A percentile compares a stretch with the other conserved stretches of the same genome.
phyloP scores from a whole-genome alignment of 1,140 invertebrate species.

The Drosophila ironensis region DNA sequence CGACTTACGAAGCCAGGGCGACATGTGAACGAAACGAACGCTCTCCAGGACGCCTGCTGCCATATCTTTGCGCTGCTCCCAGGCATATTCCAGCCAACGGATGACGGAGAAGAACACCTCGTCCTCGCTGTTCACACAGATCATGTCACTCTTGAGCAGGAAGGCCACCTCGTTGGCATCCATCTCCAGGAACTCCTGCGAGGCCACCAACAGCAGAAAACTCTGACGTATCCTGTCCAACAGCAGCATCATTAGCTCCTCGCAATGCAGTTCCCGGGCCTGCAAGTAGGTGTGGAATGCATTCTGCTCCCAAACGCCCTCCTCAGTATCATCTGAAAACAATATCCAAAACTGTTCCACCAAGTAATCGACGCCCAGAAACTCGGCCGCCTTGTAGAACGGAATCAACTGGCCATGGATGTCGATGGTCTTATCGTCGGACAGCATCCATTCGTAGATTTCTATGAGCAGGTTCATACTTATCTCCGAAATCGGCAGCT shows the following conservation, averaged over 20 bases:
- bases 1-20: constrained; percentile 24
- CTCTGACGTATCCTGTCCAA: constrained; percentile 1
- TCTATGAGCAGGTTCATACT: background rate
- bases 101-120: constrained; percentile 40
- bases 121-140: constrained; percentile 47
- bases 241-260: constrained; percentile 23
- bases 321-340: background rate
- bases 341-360: constrained; percentile 18
- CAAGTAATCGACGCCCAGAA: constrained; percentile 2
- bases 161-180: constrained; percentile 4
- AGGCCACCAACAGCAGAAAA: constrained; percentile 30
- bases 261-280: background rate
- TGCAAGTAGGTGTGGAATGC: constrained; percentile 15
- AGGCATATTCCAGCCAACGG: constrained; percentile 30
- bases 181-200: constrained; percentile 16
- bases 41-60: background rate
- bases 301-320: constrained; percentile 11
- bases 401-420: background rate
- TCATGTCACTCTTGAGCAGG: constrained; percentile 4
- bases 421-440: background rate
- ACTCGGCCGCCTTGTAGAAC: constrained; percentile 10
- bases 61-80: background rate
- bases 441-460: constrained; percentile 43
- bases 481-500: constrained; percentile 11
- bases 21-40: constrained; percentile 12